phyloP scores from a whole-genome alignment of 2,888 invertebrate genomes.

The Oithona nana region DNA sequence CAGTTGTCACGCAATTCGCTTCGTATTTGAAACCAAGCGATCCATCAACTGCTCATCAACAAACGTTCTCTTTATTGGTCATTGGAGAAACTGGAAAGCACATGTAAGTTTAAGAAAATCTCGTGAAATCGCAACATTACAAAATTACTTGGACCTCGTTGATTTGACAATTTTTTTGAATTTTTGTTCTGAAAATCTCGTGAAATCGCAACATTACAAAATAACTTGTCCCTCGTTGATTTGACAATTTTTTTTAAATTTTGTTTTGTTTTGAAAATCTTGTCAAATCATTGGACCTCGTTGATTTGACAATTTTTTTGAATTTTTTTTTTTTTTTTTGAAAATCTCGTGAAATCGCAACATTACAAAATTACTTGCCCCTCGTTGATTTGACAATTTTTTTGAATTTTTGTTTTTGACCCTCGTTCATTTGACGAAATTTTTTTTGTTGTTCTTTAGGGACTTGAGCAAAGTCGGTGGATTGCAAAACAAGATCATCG shows the following conservation, averaged over 20 bases:
- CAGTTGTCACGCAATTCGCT: conserved; percentile 43
- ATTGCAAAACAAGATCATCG: conserved; percentile 38
- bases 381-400: conserved; percentile 1
- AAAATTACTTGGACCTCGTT: not conserved
- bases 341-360: not conserved
- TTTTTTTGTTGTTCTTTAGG: conserved; percentile 31
- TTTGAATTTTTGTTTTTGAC: no score
- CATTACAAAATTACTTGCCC: not conserved
- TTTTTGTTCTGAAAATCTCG: no score
- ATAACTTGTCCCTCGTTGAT: not conserved
- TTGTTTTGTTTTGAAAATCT: conserved; percentile 8
- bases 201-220: not conserved
- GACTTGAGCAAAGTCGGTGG: conserved; percentile 56
- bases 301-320: conserved; percentile 6
- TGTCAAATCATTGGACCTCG: not conserved
- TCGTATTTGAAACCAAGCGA: conserved; percentile 46
- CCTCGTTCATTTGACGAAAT: not conserved
- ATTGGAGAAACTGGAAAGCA: conserved; percentile 93
- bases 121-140: not conserved
- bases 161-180: conserved; percentile 9
- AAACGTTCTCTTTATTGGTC: conserved; percentile 78
- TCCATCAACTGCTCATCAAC: conserved; percentile 24
- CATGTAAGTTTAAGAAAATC: conserved; percentile 42
- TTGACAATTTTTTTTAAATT: not conserved
- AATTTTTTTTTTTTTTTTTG: no score